Conservation (phyloP, 2,888 invertebrate species). For the Drosophila eohydei region DNA sequence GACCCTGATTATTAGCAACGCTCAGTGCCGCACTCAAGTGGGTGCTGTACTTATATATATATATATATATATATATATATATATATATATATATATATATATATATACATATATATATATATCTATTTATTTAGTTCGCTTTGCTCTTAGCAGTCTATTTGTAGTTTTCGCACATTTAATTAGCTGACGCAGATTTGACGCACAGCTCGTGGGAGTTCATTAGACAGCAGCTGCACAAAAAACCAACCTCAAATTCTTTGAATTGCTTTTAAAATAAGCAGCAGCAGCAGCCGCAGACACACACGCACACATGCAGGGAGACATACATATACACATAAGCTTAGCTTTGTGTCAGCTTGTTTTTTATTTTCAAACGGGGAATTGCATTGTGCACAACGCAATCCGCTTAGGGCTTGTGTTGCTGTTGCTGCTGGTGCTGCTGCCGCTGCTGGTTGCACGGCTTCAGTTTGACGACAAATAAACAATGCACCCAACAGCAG, state of each 20-base stretch:
- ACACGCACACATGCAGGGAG: background rate
- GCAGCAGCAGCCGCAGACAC: background rate
- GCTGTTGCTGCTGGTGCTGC: slow-evolving; percentile 16
- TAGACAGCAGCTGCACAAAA: slow-evolving; percentile 33
- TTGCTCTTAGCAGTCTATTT: slow-evolving; percentile 13
- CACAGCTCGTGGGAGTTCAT: slow-evolving; percentile 56
- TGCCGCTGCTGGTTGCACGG: slow-evolving; percentile 13
- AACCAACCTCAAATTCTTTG: slow-evolving; percentile 49
- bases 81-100: background rate
- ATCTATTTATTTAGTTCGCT: slow-evolving; percentile 7
- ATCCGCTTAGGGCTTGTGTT: slow-evolving; percentile 67
- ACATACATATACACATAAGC: slow-evolving; percentile 9
- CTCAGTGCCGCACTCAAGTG: slow-evolving; percentile 4
- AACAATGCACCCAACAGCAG: slow-evolving; percentile 66
- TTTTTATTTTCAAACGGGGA: slow-evolving; percentile 61
- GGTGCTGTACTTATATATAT: background rate
- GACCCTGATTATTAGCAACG: slow-evolving; percentile 38
- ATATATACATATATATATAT: background rate
- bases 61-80: too few relatives aligned
- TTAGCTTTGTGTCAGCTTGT: slow-evolving; percentile 54
- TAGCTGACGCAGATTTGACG: slow-evolving; percentile 52
- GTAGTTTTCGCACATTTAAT: slow-evolving; percentile 59
- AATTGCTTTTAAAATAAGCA: slow-evolving; percentile 60
- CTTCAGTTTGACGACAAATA: slow-evolving; percentile 35
- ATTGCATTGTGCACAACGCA: slow-evolving; percentile 75